Conservation (phyloP, 1,140 invertebrate genomes). For the Magallana ariakensis region DNA sequence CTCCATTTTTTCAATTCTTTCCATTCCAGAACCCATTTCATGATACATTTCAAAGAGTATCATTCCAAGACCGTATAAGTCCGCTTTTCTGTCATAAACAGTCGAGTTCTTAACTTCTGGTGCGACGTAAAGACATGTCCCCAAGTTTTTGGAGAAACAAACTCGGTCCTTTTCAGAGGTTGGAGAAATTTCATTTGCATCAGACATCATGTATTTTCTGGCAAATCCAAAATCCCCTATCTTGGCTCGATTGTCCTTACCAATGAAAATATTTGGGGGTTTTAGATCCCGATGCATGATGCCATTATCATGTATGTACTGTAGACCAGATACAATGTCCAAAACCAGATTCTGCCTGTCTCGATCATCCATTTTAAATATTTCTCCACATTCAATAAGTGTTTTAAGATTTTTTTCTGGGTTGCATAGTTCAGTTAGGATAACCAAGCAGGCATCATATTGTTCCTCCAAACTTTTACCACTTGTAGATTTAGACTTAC, state of each 20-base stretch:
- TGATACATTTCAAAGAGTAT: neutral
- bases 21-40: neutral
- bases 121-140: neutral
- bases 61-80: neutral
- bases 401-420: neutral
- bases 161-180: neutral
- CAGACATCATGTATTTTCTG: neutral
- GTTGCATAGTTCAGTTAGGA: neutral
- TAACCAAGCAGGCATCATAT: slow-evolving; percentile 9
- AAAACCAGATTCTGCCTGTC: neutral
- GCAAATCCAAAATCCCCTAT: slow-evolving; percentile 10
- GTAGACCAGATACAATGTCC: neutral
- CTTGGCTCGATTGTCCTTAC: neutral
- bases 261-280: neutral
- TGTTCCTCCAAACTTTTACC: neutral
- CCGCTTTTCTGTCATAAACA: neutral
- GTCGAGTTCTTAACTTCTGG: neutral
- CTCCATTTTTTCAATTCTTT: neutral
- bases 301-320: neutral
- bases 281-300: neutral
- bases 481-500: neutral
- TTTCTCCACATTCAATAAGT: neutral
- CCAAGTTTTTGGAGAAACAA: neutral
- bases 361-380: neutral
- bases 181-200: neutral